Evolutionary conservation across 2,888 invertebrate species (phyloP), one percentile per base, ranked within the genome.

Genomic region (Athetis lepigone): DNA sequence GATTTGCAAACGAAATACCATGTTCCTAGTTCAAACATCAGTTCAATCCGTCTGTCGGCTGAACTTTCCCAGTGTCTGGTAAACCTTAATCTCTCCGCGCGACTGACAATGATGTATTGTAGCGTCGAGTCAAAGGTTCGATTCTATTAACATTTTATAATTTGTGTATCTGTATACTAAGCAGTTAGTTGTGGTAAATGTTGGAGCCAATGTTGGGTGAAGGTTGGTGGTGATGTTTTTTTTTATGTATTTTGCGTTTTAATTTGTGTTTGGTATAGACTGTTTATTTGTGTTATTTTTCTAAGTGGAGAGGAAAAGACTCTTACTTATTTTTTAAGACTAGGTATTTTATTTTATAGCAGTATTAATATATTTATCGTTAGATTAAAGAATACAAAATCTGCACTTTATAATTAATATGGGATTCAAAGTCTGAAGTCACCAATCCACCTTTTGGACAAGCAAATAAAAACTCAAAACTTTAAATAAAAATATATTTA

Each of bases 31-130:
- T 66, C 43, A 69, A 18, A 54, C 47, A 64, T 50, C 46, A 63
- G 61, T 64, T 49, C 19, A 16, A 25, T 8, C 21, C 33, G 39
- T 36, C 65, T 67, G 57, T 72, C 40, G 43, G 70, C 50, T 66
- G 66, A 70, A 70, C 79, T 70, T 71, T 78, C 78, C 65, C 78
- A 76, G 67, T 76, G 74, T 60, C 71, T 59, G 65, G 39, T 61
- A 27, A 45, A 50, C 69, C 68, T 71, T 75, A 69, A 80, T 70
- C 70, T 69, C 55, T 57, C 54, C 65, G 67, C 59, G 40, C 70
- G 76, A 71, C 86, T 88, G 92, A 92, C 92, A 92, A 92, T 92
- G 92, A 92, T 90, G 91, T 92, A 92, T 92, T 92, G 91, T 92
- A 69, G 80, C 69, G 76, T 21, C 36, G 83, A 91, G 92, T 91